Evolutionary conservation across 1,140 invertebrate species (phyloP).

Genomic region (Fragariocoptes setiger): DNA sequence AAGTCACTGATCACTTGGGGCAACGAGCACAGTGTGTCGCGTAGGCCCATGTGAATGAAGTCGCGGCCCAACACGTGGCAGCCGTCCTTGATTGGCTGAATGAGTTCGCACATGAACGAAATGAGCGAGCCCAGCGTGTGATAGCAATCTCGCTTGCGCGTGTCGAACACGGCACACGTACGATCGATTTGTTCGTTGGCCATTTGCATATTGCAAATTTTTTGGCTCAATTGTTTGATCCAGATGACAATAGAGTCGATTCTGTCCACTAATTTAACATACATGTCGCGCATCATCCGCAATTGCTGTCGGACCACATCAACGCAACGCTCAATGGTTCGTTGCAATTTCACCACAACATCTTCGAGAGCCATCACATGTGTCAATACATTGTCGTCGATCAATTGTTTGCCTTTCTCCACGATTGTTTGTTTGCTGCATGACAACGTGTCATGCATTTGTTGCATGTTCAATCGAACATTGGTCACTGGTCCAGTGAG

Average conservation of each 20-base stretch:
- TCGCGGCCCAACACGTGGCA: too few relatives aligned
- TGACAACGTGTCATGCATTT: not conserved
- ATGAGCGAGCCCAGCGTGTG: not conserved
- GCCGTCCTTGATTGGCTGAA: not conserved
- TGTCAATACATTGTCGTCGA: not conserved
- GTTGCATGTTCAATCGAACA: not conserved
- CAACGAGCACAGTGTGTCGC: not conserved
- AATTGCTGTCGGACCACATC: not conserved
- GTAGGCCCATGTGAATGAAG: too few relatives aligned
- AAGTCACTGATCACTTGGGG: not conserved
- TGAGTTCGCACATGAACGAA: not conserved
- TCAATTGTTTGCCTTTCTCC: not conserved
- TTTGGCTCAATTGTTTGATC: not conserved
- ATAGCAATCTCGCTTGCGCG: not conserved
- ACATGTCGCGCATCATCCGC: not conserved
- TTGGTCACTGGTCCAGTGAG: not conserved
- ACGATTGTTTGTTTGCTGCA: not conserved
- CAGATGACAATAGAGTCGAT: not conserved
- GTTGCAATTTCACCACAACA: not conserved
- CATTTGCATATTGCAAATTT: not conserved
- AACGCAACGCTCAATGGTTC: not conserved
- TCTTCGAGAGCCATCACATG: not conserved
- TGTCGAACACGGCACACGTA: not conserved
- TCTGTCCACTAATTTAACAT: not conserved
- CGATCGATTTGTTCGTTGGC: not conserved